A percentile compares a stretch with the other conserved stretches of the same genome.
Evolutionary conservation across 2,888 invertebrate genomes (phyloP).

Genomic region (Zhuqinia jingwanae): DNA sequence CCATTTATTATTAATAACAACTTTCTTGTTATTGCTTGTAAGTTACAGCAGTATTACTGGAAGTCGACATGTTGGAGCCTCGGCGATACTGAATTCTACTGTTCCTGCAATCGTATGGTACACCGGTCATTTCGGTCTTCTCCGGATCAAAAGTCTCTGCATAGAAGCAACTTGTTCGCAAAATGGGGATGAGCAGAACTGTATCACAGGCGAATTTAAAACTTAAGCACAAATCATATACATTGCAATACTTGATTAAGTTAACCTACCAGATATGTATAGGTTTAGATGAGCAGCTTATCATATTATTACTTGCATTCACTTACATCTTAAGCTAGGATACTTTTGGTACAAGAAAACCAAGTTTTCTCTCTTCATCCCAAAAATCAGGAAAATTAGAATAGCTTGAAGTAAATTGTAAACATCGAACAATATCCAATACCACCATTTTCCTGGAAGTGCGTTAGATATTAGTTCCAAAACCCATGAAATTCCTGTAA

Average conservation of each 20-base stretch:
- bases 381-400: slow-evolving; percentile 73
- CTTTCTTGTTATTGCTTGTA: not conserved
- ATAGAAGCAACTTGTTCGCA: slow-evolving; percentile 58
- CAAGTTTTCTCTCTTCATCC: slow-evolving; percentile 65
- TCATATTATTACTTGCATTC: not conserved
- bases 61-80: slow-evolving; percentile 36
- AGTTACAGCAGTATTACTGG: not conserved
- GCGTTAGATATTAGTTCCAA: slow-evolving; percentile 61
- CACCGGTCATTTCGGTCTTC: slow-evolving; percentile 61
- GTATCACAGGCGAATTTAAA: slow-evolving; percentile 59
- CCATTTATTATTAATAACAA: too few relatives aligned
- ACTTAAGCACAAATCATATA: slow-evolving; percentile 37
- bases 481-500: slow-evolving; percentile 74
- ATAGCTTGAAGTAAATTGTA: slow-evolving; percentile 71
- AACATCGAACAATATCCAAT: slow-evolving; percentile 68
- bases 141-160: slow-evolving; percentile 55
- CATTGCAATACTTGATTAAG: not conserved
- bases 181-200: slow-evolving; percentile 61
- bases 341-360: slow-evolving; percentile 49
- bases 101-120: slow-evolving; percentile 13
- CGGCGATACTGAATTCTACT: slow-evolving; percentile 41
- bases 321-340: slow-evolving; percentile 50
- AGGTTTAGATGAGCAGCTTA: not conserved
- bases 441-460: slow-evolving; percentile 16
- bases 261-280: not conserved